A percentile compares a stretch with the other conserved stretches of the same genome.
Evolutionary conservation across 1,140 invertebrate genomes (phyloP).

Genomic region (Dendroctonus valens): DNA sequence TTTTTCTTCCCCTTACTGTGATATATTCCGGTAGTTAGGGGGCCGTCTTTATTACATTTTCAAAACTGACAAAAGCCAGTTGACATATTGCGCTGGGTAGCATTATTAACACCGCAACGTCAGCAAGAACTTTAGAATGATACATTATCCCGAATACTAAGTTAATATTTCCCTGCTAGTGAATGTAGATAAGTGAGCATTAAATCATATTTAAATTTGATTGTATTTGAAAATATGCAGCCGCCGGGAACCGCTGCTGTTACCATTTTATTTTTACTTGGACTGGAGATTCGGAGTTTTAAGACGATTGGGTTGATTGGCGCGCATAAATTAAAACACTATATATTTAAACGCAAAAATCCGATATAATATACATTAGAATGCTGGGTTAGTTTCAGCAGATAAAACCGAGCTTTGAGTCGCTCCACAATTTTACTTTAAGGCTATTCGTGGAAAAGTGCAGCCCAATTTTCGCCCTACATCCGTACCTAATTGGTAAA

Average conservation of each 20-base stretch:
- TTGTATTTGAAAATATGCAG: conserved; percentile 17
- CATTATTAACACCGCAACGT: conserved; percentile 21
- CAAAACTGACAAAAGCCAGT: conserved; percentile 17
- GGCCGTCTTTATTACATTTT: conserved; percentile 14
- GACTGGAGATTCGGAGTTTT: too few species aligned
- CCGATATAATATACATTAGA: too few species aligned
- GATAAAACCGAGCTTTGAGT: too few species aligned
- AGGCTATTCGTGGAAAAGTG: too few species aligned
- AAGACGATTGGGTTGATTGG: too few species aligned
- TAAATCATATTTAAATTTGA: conserved; percentile 20
- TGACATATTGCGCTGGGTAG: conserved; percentile 14
- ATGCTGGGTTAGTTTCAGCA: too few species aligned
- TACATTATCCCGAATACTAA: conserved; percentile 17
- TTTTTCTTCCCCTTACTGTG: too few species aligned
- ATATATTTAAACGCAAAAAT: too few species aligned
- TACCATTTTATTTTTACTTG: too few species aligned
- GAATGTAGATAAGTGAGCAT: conserved; percentile 18
- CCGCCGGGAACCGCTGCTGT: conserved; percentile 1
- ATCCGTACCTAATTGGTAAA: not conserved
- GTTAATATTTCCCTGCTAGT: conserved; percentile 18
- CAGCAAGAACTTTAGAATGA: conserved; percentile 21
- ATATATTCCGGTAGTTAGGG: too few species aligned
- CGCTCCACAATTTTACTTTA: too few species aligned
- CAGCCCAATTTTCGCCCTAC: not conserved
- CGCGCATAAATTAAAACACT: too few species aligned